Conservation (phyloP, 2,888 invertebrate genomes). For the Salpingus planirostris region DNA sequence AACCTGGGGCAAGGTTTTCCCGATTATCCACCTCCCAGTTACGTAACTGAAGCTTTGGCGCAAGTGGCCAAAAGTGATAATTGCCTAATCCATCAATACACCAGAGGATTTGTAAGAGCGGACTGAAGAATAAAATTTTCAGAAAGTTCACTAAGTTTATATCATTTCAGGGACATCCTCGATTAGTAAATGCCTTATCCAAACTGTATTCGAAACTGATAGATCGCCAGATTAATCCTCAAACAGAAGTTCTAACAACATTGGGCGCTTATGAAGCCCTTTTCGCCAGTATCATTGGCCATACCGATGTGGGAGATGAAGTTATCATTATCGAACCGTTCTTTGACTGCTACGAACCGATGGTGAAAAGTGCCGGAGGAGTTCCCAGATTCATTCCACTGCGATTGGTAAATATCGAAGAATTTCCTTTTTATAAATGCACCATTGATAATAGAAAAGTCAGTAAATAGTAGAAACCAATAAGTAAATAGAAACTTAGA, state of each 20-base stretch:
- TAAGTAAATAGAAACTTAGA: no score
- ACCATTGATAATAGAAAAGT: no score
- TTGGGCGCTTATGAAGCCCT: conserved; percentile 93
- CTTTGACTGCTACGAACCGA: conserved; percentile 96
- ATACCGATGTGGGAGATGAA: conserved; percentile 79
- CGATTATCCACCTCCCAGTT: conserved; percentile 78
- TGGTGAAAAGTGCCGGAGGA: conserved; percentile 85
- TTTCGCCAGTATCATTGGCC: conserved; percentile 72
- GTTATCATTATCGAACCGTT: conserved; percentile 97
- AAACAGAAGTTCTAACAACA: conserved; percentile 81
- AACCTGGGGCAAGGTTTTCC: conserved; percentile 96
- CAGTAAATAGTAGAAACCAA: neutral
- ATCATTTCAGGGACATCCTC: conserved; percentile 89
- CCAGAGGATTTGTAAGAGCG: conserved; percentile 89
- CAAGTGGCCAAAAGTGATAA: conserved; percentile 59
- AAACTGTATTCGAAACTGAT: conserved; percentile 78
- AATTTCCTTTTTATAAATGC: no score
- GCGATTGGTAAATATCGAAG: conserved; percentile 70
- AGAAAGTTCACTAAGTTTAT: no score
- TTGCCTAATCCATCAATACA: conserved; percentile 81
- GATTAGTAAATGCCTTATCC: conserved; percentile 74
- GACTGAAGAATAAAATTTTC: no score
- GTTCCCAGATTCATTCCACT: conserved; percentile 79
- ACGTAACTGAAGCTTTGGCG: conserved; percentile 69
- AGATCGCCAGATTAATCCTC: conserved; percentile 67